Evolutionary conservation across 2,888 invertebrate genomes (phyloP), one percentile per base, ranked within the genome.

Genomic region (Apoda limacodes): DNA sequence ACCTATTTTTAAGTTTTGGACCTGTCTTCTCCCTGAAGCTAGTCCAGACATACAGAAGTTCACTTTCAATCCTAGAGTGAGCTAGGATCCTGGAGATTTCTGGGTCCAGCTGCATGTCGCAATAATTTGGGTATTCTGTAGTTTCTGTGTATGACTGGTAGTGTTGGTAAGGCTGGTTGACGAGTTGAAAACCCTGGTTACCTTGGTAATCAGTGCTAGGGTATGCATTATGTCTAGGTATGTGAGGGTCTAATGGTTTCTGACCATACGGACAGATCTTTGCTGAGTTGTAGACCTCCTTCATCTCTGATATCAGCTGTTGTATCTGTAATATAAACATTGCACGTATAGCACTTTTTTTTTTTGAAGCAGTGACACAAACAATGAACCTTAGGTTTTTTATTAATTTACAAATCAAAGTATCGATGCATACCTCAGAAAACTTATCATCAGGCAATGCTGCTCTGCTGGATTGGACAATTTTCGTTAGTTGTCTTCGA

Each of bases 11-110:
- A 62, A 93, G 76, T 13, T 87, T 86, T 0, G 88, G 89, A 0
- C 94, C 94, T 1, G 89, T 86, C 34, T 85, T 87, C 36, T 93
- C 90, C 40, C 93, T 82, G 85, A 92, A 95, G 32, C 88, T 87
- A 48, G 80, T 83, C 95, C 95, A 95, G 0, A 89, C 86, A 46
- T 91, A 87, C 10, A 87, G 52, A 25, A 94, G 65, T 51, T 92
- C 90, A 12, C 87, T 85, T 42, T 89, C 89, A 45, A 92, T 87
- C 38, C 88, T 82, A 0, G 90, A 90, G 53, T 85, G 84, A 0
- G 87, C 85, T 69, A 92, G 81, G 20, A 90, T 84, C 55, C 81
- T 68, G 4, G 76, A 83, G 21, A 89, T 80, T 47, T 89, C 89
- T 21, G 84, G 82, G 32, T 85, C 84, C n/a, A 85, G 48, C 40